Evolutionary conservation across 2,888 invertebrate genomes (phyloP), one percentile per base, ranked within the genome.

Genomic region (Ectobius pallidus): DNA sequence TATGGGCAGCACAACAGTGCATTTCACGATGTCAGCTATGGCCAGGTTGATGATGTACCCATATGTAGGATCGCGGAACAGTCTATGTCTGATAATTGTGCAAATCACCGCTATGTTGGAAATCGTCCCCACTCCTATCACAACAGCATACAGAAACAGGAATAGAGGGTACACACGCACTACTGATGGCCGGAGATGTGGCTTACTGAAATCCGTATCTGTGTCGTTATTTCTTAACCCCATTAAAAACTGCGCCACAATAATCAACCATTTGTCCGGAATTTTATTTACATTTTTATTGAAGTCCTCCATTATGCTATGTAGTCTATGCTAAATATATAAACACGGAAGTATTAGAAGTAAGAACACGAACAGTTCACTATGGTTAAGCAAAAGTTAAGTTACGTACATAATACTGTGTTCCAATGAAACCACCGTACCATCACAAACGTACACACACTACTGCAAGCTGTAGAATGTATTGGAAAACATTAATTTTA

Each of bases 41-140:
- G 88, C 89, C 78, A 91, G 83, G 81, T 91, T 92, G 74, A 89
- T 85, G 58, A 92, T 83, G 80, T 90, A 90, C 74, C 88, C 86
- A 80, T 87, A 88, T 7, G 90, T 90, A 22, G 88, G 87, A 78
- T 91, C 89, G 75, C 85, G 84, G 81, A 88, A 88, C 9, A 90
- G 81, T 72, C 86, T 83, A 78, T 88, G 86, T 20, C 78, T 79
- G 3, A 79, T 78, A 20, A 83, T 78, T 39, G 81, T 79, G 69
- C 85, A 83, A 44, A 90, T 82, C 79, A 91, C 87, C 39, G 85
- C 85, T 0, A 87, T 78, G 81, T 92, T 92, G 71, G 87, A 83
- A 2, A 86, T 75, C 0, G 87, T 83, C 9, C 91, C 91, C 20
- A 85, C 78, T 74, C 86, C 76, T 0, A 88, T 85, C 52, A 92